Evolutionary conservation across 1,140 invertebrate species (phyloP).

Genomic region (Macrobrachium rosenbergii): DNA sequence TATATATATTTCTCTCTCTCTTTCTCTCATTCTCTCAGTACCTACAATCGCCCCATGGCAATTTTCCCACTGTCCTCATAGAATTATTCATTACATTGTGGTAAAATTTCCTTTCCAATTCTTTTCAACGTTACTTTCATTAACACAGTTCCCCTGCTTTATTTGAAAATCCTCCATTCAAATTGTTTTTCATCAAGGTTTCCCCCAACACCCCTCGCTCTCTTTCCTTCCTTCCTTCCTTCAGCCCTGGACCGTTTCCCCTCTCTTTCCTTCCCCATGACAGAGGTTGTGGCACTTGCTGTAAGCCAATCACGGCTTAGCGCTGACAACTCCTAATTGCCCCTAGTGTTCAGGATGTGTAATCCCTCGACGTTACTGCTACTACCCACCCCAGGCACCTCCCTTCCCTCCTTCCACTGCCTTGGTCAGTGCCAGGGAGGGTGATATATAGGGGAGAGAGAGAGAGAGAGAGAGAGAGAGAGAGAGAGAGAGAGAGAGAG

Average conservation of each 20-base stretch:
- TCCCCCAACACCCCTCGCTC: background rate
- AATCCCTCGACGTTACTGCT: too few relatives aligned
- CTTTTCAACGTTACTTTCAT: too few relatives aligned
- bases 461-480: too few relatives aligned
- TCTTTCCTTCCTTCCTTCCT: background rate
- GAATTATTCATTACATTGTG: too few relatives aligned
- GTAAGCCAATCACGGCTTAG: slow-evolving; percentile 40
- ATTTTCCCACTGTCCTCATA: background rate
- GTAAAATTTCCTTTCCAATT: too few relatives aligned
- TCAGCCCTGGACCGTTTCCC: background rate
- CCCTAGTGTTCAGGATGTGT: background rate
- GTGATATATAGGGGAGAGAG: too few relatives aligned
- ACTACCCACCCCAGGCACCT: background rate
- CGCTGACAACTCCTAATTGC: slow-evolving; percentile 39
- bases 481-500: too few relatives aligned
- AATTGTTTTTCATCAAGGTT: too few relatives aligned
- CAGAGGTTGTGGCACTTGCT: slow-evolving; percentile 29
- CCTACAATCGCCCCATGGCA: background rate
- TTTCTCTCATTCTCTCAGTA: background rate
- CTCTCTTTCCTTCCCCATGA: slow-evolving; percentile 4
- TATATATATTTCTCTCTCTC: too few relatives aligned
- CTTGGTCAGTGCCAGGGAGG: background rate
- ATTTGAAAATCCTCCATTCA: too few relatives aligned
- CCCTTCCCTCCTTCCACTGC: background rate
- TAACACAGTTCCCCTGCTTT: too few relatives aligned